phyloP scores from a whole-genome alignment of 2,113 vertebrate species.

The Oceanodroma tethys region DNA sequence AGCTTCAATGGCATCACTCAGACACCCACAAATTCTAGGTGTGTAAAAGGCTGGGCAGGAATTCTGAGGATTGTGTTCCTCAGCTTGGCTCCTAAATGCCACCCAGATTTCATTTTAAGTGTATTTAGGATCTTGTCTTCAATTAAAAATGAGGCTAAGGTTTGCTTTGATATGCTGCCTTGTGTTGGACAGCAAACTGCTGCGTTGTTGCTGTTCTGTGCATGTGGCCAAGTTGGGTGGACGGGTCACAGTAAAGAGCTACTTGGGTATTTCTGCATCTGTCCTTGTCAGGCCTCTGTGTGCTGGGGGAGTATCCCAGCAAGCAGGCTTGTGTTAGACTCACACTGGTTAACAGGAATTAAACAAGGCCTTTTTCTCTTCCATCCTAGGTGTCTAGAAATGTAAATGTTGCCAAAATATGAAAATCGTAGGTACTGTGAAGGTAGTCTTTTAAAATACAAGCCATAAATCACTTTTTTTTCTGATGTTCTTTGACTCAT shows the following conservation, averaged over 20 bases:
- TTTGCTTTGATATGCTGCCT: background rate
- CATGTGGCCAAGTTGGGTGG: accelerated
- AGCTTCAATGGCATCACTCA: background rate
- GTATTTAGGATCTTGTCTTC: background rate
- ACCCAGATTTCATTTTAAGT: background rate
- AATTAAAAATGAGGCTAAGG: background rate
- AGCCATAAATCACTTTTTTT: background rate
- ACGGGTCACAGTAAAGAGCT: background rate
- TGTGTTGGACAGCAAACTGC: background rate
- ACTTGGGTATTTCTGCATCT: background rate
- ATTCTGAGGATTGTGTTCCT: accelerated
- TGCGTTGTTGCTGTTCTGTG: background rate
- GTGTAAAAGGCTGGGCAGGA: background rate
- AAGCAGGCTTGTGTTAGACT: background rate
- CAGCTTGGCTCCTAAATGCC: background rate
- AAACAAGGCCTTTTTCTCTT: background rate
- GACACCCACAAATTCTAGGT: background rate
- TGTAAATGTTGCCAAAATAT: background rate
- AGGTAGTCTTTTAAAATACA: background rate
- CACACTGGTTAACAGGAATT: background rate
- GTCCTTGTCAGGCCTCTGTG: background rate
- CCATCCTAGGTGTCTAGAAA: background rate
- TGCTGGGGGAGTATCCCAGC: background rate
- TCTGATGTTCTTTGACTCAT: background rate
- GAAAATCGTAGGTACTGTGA: background rate